Evolutionary conservation across 2,888 invertebrate species (phyloP), one percentile per base, ranked within the genome.

Genomic region (Nephrocerus scutellatus): DNA sequence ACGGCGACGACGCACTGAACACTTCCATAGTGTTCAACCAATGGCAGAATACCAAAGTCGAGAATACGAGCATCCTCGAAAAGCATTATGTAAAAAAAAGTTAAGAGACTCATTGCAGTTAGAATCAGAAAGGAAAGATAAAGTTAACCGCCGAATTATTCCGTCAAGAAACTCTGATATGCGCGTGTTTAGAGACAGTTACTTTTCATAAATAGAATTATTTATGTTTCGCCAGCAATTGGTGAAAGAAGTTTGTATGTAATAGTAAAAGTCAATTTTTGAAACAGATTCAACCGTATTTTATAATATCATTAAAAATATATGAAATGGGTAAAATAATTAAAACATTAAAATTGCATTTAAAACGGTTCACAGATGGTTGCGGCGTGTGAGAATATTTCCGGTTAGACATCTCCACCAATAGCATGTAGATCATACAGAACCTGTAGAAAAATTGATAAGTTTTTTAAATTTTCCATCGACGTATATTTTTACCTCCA

Each of bases 401-500:
- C n/a, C n/a, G 10, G 21, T 46, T 52, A 59, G 33, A 56, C 51
- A 43, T 65, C 63, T 8, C 52, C 64, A 15, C 63, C 63, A 20
- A 63, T 38, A 4, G 53, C 44, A 44, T 64, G 62, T 21, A 66
- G 52, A 49, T 66, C 66, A 32, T 59, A 41, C 7, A 66, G 54
- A 10, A 66, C 58, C 59, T 59, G 30, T 18, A 22, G 39, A 24
- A 6, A 19, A 21, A 7, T 2, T 25, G n/a, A 20, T 21, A 30
- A 30, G n/a, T 30, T n/a, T 30, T 2, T 5, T 16, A 19, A 18
- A 13, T 9, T 10, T 23, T 16, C n/a, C 15, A 7, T 18, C 10
- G n/a, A 8, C 13, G n/a, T 7, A 22, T 19, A 5, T 15, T 9
- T 78, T 68, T 68, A 86, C 91, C 75, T 98, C 97, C 51, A 97